Evolutionary conservation across 2,113 vertebrate species (phyloP).

Genomic region (Recurvirostra avosetta): DNA sequence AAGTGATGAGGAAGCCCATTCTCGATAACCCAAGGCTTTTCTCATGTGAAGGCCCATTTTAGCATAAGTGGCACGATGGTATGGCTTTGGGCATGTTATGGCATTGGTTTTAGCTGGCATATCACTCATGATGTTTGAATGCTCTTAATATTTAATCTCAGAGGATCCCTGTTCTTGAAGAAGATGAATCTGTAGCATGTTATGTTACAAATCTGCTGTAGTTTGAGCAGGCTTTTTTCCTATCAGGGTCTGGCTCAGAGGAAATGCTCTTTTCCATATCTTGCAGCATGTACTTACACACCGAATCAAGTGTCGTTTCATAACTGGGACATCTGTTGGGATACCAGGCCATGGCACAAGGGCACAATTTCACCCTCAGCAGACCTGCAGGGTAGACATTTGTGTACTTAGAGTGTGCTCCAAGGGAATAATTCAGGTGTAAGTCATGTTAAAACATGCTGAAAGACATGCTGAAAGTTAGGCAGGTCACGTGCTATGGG

Average conservation of each 20-base stretch:
- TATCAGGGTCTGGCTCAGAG: neutral
- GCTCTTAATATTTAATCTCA: neutral
- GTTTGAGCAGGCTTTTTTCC: neutral
- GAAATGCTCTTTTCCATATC: neutral
- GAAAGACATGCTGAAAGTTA: neutral
- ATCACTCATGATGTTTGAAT: neutral
- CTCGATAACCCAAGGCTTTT: neutral
- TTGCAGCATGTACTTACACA: neutral
- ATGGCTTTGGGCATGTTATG: neutral
- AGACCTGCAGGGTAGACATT: neutral
- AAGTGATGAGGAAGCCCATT: neutral
- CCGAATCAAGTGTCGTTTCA: accelerated
- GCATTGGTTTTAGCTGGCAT: neutral
- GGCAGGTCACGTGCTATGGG: accelerated
- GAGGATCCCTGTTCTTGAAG: accelerated
- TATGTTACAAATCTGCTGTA: neutral
- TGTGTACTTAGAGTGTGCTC: neutral
- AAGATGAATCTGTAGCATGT: neutral
- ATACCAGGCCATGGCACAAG: neutral
- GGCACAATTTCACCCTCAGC: neutral
- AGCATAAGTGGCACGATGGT: neutral
- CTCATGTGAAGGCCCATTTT: neutral
- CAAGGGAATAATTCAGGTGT: neutral
- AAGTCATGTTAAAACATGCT: neutral
- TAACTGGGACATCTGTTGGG: neutral